Evolutionary conservation across 2,888 invertebrate species (phyloP), one percentile per base, ranked within the genome.

Genomic region (Lutraria lutraria): DNA sequence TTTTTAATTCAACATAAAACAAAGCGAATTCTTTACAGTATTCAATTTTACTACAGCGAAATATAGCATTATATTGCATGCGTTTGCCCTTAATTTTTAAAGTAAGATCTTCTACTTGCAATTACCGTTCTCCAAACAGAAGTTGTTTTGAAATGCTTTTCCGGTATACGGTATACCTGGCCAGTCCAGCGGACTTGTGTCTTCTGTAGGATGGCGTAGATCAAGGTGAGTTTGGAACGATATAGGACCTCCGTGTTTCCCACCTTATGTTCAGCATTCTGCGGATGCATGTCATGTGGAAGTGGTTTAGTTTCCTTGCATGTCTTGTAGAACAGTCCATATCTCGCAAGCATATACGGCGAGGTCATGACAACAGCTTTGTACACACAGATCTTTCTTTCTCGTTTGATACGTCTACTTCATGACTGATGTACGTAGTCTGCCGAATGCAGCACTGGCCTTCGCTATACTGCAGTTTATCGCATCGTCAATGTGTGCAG

Each of bases 251-350:
- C 87, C 15, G 79, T 88, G 80, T 81, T 83, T 25, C 29, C 72
- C 72, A 72, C 29, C 29, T 68, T 1, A 25, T 25, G 68, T 68
- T 21, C 3, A 68, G n/a, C n/a, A 13, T 1, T 21, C 15, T 19
- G 25, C 25, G 12, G 1, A 25, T 2, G 15, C 0, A 25, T 1
- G 25, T 68, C 21, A 4, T 21, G 4, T 68, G 21, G n/a, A 63
- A 68, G 25, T 89, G 82, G 8, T 86, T 76, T 13, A 86, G 79
- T 63, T 52, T 21, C 56, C 68, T 81, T 2, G 81, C 56, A 82
- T 86, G 86, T 19, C 85, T 81, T 6, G 68, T 52, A 79, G 81
- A 86, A 85, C 81, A 25, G 88, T 88, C 85, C 82, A 86, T 29
- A 81, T 86, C 31, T 85, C 86, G 60, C 52, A 43, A 19, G 68